A percentile compares a stretch with the other conserved stretches of the same genome.
phyloP scores from a whole-genome alignment of 2,113 vertebrate species.

The Tapirus terrestris region DNA sequence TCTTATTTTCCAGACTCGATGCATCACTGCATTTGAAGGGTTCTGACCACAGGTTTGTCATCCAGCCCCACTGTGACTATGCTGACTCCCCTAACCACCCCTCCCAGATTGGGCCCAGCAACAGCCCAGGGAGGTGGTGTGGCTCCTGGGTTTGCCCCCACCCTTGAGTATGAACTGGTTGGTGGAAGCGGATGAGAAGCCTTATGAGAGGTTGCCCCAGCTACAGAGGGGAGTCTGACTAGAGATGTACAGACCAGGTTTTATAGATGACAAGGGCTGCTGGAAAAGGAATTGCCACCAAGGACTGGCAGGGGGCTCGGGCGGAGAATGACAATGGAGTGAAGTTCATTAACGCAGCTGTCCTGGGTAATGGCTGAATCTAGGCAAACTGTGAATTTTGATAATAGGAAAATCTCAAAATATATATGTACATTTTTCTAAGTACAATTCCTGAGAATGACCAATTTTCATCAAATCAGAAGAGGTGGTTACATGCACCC shows the following conservation, averaged over 20 bases:
- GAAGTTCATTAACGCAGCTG: not conserved
- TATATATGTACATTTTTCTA: not conserved
- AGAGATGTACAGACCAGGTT: not conserved
- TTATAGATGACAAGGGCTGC: not conserved
- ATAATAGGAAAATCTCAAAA: not conserved
- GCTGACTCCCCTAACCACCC: not conserved
- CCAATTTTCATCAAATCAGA: not conserved
- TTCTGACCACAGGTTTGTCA: not conserved
- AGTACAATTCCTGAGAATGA: not conserved
- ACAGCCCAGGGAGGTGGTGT: not conserved
- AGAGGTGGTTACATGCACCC: not conserved
- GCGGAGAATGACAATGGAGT: not conserved
- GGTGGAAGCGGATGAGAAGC: not conserved
- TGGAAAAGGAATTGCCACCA: not conserved
- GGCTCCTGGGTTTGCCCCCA: not conserved
- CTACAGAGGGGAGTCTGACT: not conserved
- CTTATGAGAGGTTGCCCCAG: too few relatives aligned
- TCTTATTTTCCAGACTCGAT: not conserved
- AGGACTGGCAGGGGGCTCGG: not conserved
- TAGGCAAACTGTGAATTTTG: not conserved
- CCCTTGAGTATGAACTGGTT: not conserved
- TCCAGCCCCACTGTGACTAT: not conserved
- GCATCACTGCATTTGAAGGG: not conserved
- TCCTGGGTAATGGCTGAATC: not conserved
- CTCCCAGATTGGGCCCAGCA: not conserved